Percentiles rank a stretch among this genome's conserved stretches.
phyloP scores from a whole-genome alignment of 2,113 vertebrate species.

The Machaerirhynchus nigripectus region DNA sequence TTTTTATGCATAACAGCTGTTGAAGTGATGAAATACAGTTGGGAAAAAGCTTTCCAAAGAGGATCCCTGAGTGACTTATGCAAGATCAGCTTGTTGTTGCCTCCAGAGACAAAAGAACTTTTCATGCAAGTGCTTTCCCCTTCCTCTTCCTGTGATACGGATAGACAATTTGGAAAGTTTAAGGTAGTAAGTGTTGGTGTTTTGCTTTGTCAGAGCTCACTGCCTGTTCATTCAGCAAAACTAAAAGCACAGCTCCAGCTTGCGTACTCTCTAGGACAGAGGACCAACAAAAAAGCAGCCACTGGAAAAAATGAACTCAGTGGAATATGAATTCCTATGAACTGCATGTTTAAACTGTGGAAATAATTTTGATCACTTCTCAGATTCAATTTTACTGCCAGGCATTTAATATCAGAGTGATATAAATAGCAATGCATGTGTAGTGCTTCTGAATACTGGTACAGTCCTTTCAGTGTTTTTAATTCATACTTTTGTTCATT shows the following conservation, averaged over 20 bases:
- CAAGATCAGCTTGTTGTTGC: background rate
- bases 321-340: background rate
- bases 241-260: background rate
- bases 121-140: background rate
- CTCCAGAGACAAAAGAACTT: conserved; percentile 11
- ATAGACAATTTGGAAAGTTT: conserved; percentile 12
- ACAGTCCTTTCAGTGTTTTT: background rate
- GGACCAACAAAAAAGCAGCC: background rate
- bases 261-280: background rate
- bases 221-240: conserved; percentile 1
- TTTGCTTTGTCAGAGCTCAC: background rate
- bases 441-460: background rate
- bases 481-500: background rate
- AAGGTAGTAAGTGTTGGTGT: conserved; percentile 16
- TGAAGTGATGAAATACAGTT: conserved; percentile 4
- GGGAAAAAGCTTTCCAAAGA: conserved; percentile 37
- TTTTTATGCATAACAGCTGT: conserved; percentile 1
- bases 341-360: background rate
- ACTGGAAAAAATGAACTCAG: background rate
- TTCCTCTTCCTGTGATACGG: background rate
- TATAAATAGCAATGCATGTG: background rate
- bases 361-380: background rate
- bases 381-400: background rate
- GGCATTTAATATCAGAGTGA: background rate
- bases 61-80: background rate